Conservation (phyloP, 64 coral and sea anemone species). For the Orbicella faveolata region DNA sequence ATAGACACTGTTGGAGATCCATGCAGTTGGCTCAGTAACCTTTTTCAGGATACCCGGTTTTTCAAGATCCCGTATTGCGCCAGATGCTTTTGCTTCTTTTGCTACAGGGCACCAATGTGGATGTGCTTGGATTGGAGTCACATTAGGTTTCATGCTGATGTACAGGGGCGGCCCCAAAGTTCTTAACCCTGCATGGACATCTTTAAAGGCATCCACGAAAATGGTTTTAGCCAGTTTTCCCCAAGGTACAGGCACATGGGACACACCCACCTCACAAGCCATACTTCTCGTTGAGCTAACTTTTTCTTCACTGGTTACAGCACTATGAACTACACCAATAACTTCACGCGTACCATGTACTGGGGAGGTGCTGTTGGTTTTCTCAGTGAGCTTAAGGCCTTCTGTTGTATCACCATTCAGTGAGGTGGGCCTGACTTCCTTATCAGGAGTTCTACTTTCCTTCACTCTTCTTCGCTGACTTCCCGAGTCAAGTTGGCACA, state of each 20-base stretch:
- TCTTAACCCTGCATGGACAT: constrained; percentile 55
- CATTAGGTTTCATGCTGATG: constrained; percentile 46
- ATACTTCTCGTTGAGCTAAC: too few species aligned
- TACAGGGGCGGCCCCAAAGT: constrained; percentile 53
- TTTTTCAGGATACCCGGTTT: constrained; percentile 45
- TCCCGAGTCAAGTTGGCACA: background rate
- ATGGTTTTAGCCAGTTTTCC: constrained; percentile 29
- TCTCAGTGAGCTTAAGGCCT: too few species aligned
- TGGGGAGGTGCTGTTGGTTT: too few species aligned
- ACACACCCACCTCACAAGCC: constrained; percentile 4
- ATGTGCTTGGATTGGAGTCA: constrained; percentile 49
- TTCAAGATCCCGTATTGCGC: constrained; percentile 25
- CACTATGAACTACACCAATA: too few species aligned
- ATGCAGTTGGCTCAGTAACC: constrained; percentile 53
- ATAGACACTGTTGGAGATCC: constrained; percentile 57
- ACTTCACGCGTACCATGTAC: too few species aligned
- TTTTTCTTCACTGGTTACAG: too few species aligned
- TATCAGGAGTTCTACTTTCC: constrained; percentile 3
- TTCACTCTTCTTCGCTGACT: background rate
- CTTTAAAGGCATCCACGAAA: constrained; percentile 32
- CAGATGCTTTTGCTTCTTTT: constrained; percentile 45
- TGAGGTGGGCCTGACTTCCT: background rate
- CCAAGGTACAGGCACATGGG: constrained; percentile 32
- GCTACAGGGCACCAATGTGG: constrained; percentile 50
- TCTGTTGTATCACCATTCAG: too few species aligned